Evolutionary conservation across 2,888 invertebrate genomes (phyloP).

Genomic region (Lacanobia wlatinum): DNA sequence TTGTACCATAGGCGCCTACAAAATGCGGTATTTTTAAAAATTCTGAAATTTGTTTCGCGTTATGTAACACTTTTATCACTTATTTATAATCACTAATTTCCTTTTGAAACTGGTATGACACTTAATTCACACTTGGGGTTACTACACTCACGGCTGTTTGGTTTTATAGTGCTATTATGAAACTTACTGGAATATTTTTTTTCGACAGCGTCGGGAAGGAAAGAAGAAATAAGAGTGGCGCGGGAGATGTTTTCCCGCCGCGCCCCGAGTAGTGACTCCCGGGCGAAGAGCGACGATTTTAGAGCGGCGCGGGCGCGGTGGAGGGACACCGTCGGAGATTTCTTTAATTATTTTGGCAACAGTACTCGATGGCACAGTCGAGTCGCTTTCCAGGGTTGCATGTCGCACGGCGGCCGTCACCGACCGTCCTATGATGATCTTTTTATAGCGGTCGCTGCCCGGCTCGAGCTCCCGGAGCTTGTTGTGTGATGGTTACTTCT

Average conservation of each 20-base stretch:
- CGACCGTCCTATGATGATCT: constrained; percentile 89
- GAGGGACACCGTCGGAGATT: constrained; percentile 92
- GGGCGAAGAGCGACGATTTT: constrained; percentile 91
- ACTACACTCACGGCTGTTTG: constrained; percentile 81
- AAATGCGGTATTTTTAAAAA: constrained; percentile 91
- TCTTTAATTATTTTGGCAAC: constrained; percentile 95
- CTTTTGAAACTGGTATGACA: constrained; percentile 75
- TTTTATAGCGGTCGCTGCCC: constrained; percentile 90
- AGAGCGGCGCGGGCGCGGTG: constrained; percentile 92
- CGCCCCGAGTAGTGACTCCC: constrained; percentile 91
- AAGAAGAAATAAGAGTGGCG: constrained; percentile 91
- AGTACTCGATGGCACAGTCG: constrained; percentile 91
- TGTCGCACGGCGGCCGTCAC: constrained; percentile 87
- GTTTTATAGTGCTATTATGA: constrained; percentile 77
- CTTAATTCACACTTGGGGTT: constrained; percentile 81
- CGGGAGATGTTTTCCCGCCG: constrained; percentile 91
- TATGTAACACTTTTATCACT: constrained; percentile 89
- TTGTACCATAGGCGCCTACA: constrained; percentile 87
- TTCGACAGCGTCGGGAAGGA: constrained; percentile 91
- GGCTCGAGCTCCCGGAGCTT: constrained; percentile 86
- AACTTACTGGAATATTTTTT: constrained; percentile 89
- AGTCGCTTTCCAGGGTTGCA: constrained; percentile 91
- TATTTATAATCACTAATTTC: constrained; percentile 80
- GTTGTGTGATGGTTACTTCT: constrained; percentile 76
- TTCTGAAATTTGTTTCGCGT: constrained; percentile 82